Conservation (phyloP, 2,888 invertebrate genomes). For the Pardosa pseudoannulata region DNA sequence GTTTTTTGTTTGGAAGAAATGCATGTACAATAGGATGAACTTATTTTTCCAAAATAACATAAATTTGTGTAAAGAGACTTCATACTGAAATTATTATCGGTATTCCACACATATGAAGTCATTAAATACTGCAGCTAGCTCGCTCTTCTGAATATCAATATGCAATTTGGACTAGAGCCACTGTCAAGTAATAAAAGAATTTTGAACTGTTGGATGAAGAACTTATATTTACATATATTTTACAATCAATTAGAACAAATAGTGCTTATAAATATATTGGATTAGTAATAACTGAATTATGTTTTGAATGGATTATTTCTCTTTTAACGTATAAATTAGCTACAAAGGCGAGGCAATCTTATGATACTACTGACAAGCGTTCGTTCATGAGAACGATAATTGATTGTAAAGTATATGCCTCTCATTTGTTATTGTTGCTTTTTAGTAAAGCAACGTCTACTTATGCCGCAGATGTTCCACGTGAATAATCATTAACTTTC, state of each 20-base stretch:
- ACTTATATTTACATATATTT: not conserved
- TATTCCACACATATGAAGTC: not conserved
- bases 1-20: slow-evolving; percentile 14
- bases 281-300: not conserved
- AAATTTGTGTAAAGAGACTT: slow-evolving; percentile 21
- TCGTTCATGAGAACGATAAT: not conserved
- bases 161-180: not conserved
- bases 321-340: not conserved
- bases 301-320: not conserved
- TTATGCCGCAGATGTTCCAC: not conserved
- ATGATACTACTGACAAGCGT: not conserved
- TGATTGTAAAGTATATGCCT: not conserved
- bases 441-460: not conserved
- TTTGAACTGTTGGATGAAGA: not conserved
- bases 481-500: not conserved
- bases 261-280: not conserved
- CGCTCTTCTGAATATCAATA: not conserved
- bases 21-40: slow-evolving; percentile 22
- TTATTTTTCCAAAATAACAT: slow-evolving; percentile 10
- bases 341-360: not conserved
- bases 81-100: slow-evolving; percentile 42
- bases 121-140: slow-evolving; percentile 17
- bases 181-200: not conserved
- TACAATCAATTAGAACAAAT: not conserved
- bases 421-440: not conserved